phyloP scores from a whole-genome alignment of 2,797 vertebrate genomes.

The Luscinia luscinia region DNA sequence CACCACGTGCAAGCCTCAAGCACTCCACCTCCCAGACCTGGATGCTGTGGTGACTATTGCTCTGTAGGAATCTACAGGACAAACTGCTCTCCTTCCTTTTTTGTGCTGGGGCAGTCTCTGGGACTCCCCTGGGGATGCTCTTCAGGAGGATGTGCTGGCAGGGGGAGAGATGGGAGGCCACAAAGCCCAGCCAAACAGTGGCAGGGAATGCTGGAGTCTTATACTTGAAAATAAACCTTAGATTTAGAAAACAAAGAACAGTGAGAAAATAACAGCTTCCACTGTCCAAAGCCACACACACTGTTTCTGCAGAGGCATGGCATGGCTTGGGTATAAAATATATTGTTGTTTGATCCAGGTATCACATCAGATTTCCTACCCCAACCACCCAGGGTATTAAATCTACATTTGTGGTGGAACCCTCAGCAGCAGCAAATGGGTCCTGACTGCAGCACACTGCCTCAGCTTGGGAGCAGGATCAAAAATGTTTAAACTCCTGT shows the following conservation, averaged over 20 bases:
- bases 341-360: background rate
- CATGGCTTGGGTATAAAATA: background rate
- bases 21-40: background rate
- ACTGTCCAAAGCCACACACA: background rate
- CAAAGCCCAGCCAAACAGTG: background rate
- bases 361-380: background rate
- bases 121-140: background rate
- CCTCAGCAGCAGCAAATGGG: background rate
- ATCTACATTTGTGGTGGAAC: background rate
- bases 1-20: accelerated
- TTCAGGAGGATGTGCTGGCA: background rate
- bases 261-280: background rate
- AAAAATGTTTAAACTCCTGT: background rate
- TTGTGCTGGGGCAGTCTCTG: background rate
- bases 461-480: background rate
- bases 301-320: background rate
- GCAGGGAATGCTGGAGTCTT: background rate
- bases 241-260: background rate
- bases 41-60: background rate
- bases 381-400: accelerated
- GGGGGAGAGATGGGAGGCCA: background rate
- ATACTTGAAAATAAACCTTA: background rate
- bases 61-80: background rate
- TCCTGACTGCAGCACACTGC: constrained; percentile 39
- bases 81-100: background rate